These are phyloP conservation scores for Oceanodroma leucorhoa DNA, from an alignment of 2,797 vertebrate species.

Conservation along the genomic window DNA sequence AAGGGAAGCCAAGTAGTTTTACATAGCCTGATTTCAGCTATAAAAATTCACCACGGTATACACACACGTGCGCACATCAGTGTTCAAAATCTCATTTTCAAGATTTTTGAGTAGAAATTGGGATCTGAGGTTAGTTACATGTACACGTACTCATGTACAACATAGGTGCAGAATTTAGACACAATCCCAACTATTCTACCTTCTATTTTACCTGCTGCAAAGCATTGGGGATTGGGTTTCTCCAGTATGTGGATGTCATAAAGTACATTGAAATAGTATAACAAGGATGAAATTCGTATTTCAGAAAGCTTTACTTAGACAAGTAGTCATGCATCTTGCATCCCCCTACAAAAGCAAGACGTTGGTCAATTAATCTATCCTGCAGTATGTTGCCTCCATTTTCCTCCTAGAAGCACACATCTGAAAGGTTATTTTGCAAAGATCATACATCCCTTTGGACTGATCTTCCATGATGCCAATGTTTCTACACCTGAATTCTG, in stretches of 20 bases:
- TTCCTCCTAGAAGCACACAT: neutral
- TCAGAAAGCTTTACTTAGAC: neutral
- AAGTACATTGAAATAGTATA: neutral
- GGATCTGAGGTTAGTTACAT: neutral
- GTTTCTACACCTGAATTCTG: neutral
- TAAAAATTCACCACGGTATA: neutral
- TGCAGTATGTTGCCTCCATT: neutral
- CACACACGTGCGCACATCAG: accelerated
- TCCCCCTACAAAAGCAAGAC: neutral
- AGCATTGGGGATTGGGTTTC: neutral
- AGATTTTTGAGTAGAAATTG: neutral
- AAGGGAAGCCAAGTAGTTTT: neutral
- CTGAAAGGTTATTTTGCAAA: neutral
- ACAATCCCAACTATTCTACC: neutral
- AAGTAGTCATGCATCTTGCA: neutral
- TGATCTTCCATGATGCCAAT: neutral
- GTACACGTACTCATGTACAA: accelerated
- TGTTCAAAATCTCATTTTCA: neutral
- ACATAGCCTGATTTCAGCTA: neutral
- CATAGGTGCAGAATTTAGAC: neutral
- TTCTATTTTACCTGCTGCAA: neutral
- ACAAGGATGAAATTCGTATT: neutral
- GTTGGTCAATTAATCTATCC: neutral
- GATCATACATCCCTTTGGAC: neutral
- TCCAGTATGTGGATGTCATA: neutral